Percentiles rank a stretch among this genome's conserved stretches.
Conservation (phyloP, 2,888 invertebrate species). For the Drosophila austrosaltans region DNA sequence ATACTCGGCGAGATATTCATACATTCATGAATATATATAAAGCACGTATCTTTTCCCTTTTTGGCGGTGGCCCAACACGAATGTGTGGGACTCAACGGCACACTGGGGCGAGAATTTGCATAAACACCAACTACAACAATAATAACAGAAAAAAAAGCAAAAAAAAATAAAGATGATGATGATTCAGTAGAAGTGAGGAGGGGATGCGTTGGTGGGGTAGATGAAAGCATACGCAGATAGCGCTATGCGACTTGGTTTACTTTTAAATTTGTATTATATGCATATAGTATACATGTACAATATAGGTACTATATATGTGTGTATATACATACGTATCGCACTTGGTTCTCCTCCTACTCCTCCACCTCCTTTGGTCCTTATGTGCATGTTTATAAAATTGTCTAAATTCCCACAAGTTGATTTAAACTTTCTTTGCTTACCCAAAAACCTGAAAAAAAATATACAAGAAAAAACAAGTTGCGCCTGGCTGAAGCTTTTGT, state of each 20-base stretch:
- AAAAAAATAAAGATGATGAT: constrained; percentile 11
- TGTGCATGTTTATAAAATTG: constrained; percentile 79
- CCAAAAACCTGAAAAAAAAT: constrained; percentile 30
- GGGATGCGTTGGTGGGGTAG: constrained; percentile 25
- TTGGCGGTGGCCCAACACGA: constrained; percentile 68
- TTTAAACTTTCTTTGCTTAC: constrained; percentile 72
- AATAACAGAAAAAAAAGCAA: constrained; percentile 31
- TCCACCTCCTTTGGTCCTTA: constrained; percentile 9
- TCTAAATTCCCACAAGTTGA: constrained; percentile 80
- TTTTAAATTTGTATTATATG: constrained; percentile 77
- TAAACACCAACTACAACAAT: constrained; percentile 44
- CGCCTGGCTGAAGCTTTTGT: constrained; percentile 47
- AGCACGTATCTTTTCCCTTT: constrained; percentile 67
- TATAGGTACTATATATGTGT: constrained; percentile 7
- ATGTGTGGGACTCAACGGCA: constrained; percentile 20
- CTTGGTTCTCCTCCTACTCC: constrained; percentile 1
- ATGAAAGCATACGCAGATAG: constrained; percentile 68
- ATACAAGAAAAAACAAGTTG: constrained; percentile 44
- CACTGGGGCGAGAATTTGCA: constrained; percentile 48
- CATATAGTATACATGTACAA: constrained; percentile 27
- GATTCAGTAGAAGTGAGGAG: constrained; percentile 3
- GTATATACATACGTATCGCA: constrained; percentile 35
- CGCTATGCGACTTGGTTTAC: constrained; percentile 70
- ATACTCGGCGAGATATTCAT: constrained; percentile 71
- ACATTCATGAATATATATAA: constrained; percentile 74